These are phyloP conservation scores for Contarinia nasturtii DNA, from an alignment of 1,140 invertebrate genomes.

Conservation along the genomic window DNA sequence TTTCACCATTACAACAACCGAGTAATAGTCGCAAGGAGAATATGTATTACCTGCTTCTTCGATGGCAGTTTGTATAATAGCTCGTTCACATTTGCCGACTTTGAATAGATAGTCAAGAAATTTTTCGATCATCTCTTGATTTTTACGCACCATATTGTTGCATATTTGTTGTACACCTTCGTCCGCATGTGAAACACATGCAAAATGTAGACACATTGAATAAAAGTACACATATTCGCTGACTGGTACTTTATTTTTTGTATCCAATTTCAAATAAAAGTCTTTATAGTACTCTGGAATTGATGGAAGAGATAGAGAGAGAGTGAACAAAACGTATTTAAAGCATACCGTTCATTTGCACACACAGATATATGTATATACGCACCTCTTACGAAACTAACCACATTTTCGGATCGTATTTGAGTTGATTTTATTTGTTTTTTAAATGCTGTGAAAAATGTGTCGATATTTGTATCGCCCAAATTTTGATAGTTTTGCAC, in stretches of 20 bases:
- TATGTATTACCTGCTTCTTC: slow-evolving; percentile 5
- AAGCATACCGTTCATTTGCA: neutral
- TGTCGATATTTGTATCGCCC: slow-evolving; percentile 14
- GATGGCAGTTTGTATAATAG: slow-evolving; percentile 8
- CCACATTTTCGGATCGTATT: neutral
- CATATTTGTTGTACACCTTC: slow-evolving; percentile 14
- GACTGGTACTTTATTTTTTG: slow-evolving; percentile 4
- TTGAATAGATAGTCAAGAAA: slow-evolving; percentile 12
- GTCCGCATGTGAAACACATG: slow-evolving; percentile 13
- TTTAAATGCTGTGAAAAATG: slow-evolving; percentile 11
- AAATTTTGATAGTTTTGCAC: slow-evolving; percentile 7
- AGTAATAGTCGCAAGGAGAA: neutral
- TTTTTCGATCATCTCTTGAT: slow-evolving; percentile 10
- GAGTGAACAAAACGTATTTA: neutral
- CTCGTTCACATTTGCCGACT: slow-evolving; percentile 5
- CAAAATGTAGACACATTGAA: slow-evolving; percentile 15
- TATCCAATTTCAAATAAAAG: slow-evolving; percentile 8
- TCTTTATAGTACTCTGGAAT: slow-evolving; percentile 13
- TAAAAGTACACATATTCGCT: slow-evolving; percentile 15
- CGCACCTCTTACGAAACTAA: slow-evolving; percentile 6
- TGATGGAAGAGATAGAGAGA: neutral
- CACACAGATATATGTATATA: no score
- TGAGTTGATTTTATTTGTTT: slow-evolving; percentile 4
- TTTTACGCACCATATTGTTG: slow-evolving; percentile 7
- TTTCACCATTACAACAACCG: neutral